Conservation (phyloP, 1,140 invertebrate genomes). For the Diorhabda sublineata region DNA sequence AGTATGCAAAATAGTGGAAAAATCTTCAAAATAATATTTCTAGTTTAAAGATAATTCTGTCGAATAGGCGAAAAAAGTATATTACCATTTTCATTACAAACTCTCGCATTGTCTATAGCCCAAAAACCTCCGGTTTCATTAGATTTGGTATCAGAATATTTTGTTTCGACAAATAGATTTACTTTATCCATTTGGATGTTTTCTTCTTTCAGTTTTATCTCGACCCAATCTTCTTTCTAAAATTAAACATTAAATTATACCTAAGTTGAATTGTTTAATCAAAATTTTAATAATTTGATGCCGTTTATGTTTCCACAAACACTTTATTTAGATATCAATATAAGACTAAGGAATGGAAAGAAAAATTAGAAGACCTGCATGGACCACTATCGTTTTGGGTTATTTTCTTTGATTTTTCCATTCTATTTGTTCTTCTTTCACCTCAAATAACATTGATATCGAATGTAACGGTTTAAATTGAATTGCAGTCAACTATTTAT, state of each 20-base stretch:
- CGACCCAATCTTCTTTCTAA: constrained; percentile 30
- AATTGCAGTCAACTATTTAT: not conserved
- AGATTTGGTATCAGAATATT: constrained; percentile 19
- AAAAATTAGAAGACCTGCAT: not conserved
- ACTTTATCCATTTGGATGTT: constrained; percentile 26
- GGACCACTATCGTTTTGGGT: not conserved
- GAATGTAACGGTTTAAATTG: not conserved
- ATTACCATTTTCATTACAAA: constrained; percentile 38
- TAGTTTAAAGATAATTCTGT: not conserved
- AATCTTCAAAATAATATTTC: not conserved
- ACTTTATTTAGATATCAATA: no score
- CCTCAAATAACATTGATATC: not conserved
- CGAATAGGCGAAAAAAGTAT: not conserved
- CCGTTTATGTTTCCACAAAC: no score
- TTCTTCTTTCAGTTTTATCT: constrained; percentile 35
- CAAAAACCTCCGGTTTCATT: constrained; percentile 31
- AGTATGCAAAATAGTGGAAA: no score
- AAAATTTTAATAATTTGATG: no score
- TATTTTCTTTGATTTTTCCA: not conserved
- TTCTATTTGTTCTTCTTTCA: not conserved
- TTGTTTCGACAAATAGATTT: constrained; percentile 35
- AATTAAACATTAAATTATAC: not conserved
- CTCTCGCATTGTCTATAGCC: constrained; percentile 36
- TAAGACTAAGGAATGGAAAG: no score
- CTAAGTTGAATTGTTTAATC: no score